Conservation (phyloP, 2,113 vertebrate genomes). For the Hyperoodon ampullatus region DNA sequence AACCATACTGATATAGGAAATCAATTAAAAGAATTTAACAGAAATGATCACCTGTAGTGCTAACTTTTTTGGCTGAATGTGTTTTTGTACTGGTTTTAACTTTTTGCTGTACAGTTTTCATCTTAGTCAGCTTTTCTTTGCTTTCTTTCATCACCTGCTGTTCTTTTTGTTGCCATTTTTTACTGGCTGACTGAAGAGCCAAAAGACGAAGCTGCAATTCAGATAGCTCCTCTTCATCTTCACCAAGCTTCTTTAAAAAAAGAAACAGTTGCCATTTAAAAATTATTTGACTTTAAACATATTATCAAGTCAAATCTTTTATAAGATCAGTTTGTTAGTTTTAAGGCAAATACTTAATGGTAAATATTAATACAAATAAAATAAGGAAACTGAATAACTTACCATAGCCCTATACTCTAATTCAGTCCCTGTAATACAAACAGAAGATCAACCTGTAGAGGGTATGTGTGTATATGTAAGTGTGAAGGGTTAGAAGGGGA, state of each 20-base stretch:
- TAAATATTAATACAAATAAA: slow-evolving; percentile 31
- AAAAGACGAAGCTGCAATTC: slow-evolving; percentile 97
- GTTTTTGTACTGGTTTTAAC: slow-evolving; percentile 86
- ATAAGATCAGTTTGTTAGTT: slow-evolving; percentile 26
- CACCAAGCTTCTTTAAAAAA: slow-evolving; percentile 85
- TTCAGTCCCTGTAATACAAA: background rate
- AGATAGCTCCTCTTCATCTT: slow-evolving; percentile 97
- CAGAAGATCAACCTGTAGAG: background rate
- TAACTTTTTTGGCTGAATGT: slow-evolving; percentile 88
- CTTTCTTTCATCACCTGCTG: slow-evolving; percentile 97
- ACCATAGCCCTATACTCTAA: background rate
- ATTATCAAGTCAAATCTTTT: slow-evolving; percentile 28
- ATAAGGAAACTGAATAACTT: slow-evolving; percentile 28
- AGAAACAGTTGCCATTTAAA: background rate
- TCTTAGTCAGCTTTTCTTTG: slow-evolving; percentile 93
- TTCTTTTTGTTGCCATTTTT: slow-evolving; percentile 99
- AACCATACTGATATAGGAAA: background rate
- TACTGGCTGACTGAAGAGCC: slow-evolving; percentile 98
- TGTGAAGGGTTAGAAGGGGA: background rate
- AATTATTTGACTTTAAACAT: slow-evolving; percentile 47
- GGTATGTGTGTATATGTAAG: background rate
- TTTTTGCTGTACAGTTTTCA: slow-evolving; percentile 85
- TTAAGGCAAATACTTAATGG: slow-evolving; percentile 49
- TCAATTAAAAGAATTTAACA: slow-evolving; percentile 33
- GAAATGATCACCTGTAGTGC: slow-evolving; percentile 85